Conservation (phyloP, 2,113 vertebrate species). For the Aptenodytes forsteri region DNA sequence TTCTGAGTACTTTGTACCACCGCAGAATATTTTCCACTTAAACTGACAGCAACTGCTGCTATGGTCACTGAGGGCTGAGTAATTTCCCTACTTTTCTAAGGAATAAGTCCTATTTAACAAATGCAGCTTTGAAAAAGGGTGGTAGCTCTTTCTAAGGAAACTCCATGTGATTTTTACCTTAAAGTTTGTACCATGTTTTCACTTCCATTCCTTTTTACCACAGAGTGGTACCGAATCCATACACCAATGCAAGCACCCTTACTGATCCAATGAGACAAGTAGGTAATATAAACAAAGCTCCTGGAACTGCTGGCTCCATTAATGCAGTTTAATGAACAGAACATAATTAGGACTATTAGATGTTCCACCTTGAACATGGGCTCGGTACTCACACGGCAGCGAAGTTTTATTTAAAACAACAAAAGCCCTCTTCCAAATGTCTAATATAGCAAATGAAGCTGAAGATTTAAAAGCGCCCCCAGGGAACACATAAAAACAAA, state of each 20-base stretch:
- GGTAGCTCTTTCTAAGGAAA: background rate
- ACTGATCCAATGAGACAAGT: slow-evolving; percentile 13
- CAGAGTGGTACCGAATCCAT: background rate
- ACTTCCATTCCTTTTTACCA: background rate
- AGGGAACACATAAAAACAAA: background rate
- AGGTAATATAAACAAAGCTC: slow-evolving; percentile 15
- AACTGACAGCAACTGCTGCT: background rate
- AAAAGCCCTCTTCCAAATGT: background rate
- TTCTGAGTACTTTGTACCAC: background rate
- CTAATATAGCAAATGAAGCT: slow-evolving; percentile 32
- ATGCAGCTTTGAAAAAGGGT: background rate
- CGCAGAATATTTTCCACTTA: background rate
- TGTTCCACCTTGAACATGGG: background rate
- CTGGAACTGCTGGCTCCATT: background rate
- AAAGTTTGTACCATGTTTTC: background rate
- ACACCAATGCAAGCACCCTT: background rate
- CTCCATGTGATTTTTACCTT: background rate
- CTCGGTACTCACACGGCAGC: background rate
- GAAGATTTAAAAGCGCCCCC: background rate
- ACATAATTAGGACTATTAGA: background rate
- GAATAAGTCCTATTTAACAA: background rate
- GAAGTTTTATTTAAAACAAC: slow-evolving; percentile 1
- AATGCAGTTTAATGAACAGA: slow-evolving; percentile 24
- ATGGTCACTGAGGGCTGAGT: background rate
- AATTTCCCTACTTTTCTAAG: background rate